Evolutionary conservation across 2,888 invertebrate species (phyloP), one percentile per base, ranked within the genome.

Genomic region (Gnatocerus cornutus): DNA sequence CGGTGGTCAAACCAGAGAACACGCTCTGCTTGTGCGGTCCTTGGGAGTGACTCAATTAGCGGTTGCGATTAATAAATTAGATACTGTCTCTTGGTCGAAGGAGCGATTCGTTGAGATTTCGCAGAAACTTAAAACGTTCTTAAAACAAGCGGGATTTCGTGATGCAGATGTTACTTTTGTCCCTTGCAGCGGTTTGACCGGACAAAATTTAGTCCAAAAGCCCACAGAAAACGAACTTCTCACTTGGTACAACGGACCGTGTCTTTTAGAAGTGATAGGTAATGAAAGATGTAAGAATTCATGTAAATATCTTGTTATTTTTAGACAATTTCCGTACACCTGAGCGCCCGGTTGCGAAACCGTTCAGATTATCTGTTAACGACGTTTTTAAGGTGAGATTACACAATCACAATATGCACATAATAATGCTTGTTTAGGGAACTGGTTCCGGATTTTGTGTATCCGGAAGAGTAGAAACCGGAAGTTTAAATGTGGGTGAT

Each of bases 1-100:
- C 76, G 99, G 99, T 8, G 99, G 99, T 0, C 99, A 99, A 86
- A 99, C 99, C 0, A 88, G 98, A 71, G 99, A 99, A 84, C 99
- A 99, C 87, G 97, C 99, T 1, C 86, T 99, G 55, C 87, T 99
- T n/a, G 93, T 98, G 1, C 89, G 98, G 78, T 91, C 91, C 74
- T 78, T 90, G 85, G 99, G 99, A 33, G 96, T 99, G 0, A 92
- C 92, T 69, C 98, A 99, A 84, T 83, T 99, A 41, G 94, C 95
- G 10, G 97, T 99, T 0, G 97, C 96, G 30, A 91, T 99, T 12
- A 99, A 99, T 83, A 99, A 99, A 86, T 87, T 99, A 82, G 99
- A 99, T 82, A 99, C 97, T 0, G 95, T 94, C 0, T 91, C 92
- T 63, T 99, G 99, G 99, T 93, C 93, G 0, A 88, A 95, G 81